Conservation (phyloP, 2,888 invertebrate species). For the Patella pellucida region DNA sequence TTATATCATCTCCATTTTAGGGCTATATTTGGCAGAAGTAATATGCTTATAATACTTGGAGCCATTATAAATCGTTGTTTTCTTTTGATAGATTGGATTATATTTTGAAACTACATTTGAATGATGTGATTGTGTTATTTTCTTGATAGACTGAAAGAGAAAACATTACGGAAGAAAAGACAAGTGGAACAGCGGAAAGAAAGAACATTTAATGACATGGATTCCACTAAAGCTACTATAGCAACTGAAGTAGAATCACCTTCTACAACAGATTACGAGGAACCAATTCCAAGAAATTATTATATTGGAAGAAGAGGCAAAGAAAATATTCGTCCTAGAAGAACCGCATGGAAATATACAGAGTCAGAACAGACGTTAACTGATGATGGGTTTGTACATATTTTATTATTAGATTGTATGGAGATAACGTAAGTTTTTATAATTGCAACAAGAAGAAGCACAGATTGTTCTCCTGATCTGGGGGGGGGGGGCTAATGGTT, state of each 20-base stretch:
- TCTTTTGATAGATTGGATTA: no score
- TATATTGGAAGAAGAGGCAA: neutral
- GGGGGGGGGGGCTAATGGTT: no score
- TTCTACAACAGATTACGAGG: neutral
- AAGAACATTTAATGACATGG: neutral
- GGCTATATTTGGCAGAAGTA: no score
- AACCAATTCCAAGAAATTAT: neutral
- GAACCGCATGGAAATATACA: neutral
- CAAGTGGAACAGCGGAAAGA: neutral
- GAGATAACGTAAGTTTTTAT: no score
- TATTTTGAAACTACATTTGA: no score
- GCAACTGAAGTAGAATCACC: neutral
- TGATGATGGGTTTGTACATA: neutral
- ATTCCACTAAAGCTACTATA: constrained; percentile 2
- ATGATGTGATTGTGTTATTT: no score
- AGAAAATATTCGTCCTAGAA: neutral
- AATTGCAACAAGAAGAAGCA: no score
- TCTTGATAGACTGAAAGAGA: neutral
- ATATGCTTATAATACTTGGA: no score
- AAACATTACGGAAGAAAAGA: neutral
- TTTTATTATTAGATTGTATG: no score
- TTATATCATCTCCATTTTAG: no score
- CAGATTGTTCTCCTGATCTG: no score
- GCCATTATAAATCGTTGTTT: no score
- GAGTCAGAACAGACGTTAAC: neutral